These are phyloP conservation scores for Galagoides demidoff DNA, from an alignment of 2,797 vertebrate genomes.

Conservation along the genomic window DNA sequence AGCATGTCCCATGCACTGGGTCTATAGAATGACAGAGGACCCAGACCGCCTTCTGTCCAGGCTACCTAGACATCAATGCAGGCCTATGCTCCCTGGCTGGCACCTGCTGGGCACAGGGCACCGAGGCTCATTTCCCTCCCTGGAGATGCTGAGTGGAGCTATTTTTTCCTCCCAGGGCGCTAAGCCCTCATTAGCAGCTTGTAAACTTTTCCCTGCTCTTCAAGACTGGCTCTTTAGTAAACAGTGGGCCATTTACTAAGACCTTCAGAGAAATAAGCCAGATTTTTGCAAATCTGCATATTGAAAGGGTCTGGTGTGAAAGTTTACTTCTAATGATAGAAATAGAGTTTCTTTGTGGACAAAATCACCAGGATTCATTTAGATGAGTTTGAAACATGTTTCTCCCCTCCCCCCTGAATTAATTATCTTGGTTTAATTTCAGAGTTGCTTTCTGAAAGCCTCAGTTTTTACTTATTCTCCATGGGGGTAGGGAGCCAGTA, in stretches of 20 bases:
- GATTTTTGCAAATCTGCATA: background rate
- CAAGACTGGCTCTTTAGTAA: constrained; percentile 19
- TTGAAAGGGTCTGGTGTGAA: background rate
- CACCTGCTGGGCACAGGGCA: background rate
- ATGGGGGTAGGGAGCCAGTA: background rate
- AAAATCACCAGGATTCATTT: background rate
- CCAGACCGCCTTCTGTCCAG: background rate
- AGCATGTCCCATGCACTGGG: background rate
- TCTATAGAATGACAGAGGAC: background rate
- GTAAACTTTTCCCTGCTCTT: constrained; percentile 47
- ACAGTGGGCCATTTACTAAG: constrained; percentile 18
- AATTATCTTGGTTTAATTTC: background rate
- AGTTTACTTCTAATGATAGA: background rate
- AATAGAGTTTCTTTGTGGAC: constrained; percentile 41
- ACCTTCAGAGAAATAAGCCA: constrained; percentile 22
- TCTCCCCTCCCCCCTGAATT: background rate
- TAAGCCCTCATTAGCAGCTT: constrained; percentile 70
- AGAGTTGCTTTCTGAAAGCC: background rate
- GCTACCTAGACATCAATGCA: background rate
- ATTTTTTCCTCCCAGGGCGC: constrained; percentile 39
- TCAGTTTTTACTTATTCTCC: background rate
- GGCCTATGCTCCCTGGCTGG: background rate
- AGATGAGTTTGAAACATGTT: background rate
- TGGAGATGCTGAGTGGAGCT: constrained; percentile 14
- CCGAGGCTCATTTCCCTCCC: background rate